phyloP scores from a whole-genome alignment of 1,140 invertebrate genomes.

The Apis florea region DNA sequence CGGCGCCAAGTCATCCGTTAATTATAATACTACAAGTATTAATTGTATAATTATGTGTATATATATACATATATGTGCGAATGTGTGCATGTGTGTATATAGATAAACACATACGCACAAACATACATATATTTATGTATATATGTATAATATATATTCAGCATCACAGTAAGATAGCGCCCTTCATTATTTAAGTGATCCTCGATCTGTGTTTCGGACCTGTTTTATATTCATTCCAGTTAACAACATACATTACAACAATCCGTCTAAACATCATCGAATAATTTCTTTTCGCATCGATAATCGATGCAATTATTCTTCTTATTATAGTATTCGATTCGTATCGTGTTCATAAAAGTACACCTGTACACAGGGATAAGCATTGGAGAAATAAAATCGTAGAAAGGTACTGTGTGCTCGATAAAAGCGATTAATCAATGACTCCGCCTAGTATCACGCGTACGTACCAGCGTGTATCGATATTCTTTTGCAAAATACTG shows the following conservation, averaged over 20 bases:
- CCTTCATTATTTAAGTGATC: slow-evolving; percentile 76
- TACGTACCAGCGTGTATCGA: background rate
- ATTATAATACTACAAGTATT: slow-evolving; percentile 57
- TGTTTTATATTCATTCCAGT: slow-evolving; percentile 69
- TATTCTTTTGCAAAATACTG: background rate
- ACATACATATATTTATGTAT: slow-evolving; percentile 49
- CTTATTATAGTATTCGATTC: slow-evolving; percentile 30
- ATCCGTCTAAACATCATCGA: slow-evolving; percentile 68
- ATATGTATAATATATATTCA: slow-evolving; percentile 77
- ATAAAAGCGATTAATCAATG: slow-evolving; percentile 31
- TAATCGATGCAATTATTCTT: slow-evolving; percentile 20
- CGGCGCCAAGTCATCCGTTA: slow-evolving; percentile 39
- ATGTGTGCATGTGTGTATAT: slow-evolving; percentile 48
- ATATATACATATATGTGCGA: slow-evolving; percentile 45
- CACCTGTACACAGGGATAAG: background rate
- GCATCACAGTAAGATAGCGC: slow-evolving; percentile 81
- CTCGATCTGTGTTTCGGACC: slow-evolving; percentile 68
- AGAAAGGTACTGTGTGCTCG: slow-evolving; percentile 10
- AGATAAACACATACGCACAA: slow-evolving; percentile 13
- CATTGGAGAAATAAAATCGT: background rate
- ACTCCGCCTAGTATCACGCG: background rate
- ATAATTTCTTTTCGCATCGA: slow-evolving; percentile 43
- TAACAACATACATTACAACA: slow-evolving; percentile 78
- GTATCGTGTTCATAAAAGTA: slow-evolving; percentile 18
- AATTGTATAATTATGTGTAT: slow-evolving; percentile 62